Evolutionary conservation across 2,113 vertebrate species (phyloP).

Genomic region (Anhinga rufa): DNA sequence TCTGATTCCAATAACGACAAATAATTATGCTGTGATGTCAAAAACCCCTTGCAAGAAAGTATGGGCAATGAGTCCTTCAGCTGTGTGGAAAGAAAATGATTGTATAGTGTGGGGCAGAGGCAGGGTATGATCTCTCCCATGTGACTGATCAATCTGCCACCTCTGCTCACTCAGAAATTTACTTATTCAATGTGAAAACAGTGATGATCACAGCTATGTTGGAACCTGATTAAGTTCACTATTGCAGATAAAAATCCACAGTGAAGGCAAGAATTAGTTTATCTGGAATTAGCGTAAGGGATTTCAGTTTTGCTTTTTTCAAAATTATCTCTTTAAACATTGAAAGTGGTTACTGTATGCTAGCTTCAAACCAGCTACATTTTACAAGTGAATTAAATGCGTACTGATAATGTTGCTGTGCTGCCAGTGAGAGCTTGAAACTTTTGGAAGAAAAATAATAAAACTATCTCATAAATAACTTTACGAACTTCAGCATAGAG

Average conservation of each 20-base stretch:
- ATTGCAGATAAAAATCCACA: background rate
- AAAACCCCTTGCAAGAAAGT: background rate
- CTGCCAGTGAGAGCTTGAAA: background rate
- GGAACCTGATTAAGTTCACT: background rate
- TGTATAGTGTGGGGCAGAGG: background rate
- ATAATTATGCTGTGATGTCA: background rate
- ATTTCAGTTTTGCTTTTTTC: background rate
- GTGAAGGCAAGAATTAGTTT: background rate
- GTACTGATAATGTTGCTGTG: background rate
- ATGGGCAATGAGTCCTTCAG: background rate
- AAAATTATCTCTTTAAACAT: background rate
- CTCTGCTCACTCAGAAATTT: background rate
- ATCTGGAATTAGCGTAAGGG: background rate
- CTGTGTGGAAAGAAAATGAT: background rate
- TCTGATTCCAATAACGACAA: background rate
- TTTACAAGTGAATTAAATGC: background rate
- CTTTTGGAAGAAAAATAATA: background rate
- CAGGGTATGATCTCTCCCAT: background rate
- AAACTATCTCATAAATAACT: background rate
- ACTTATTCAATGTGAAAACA: background rate
- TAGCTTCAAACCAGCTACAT: background rate
- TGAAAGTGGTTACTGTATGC: background rate
- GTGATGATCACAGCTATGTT: background rate
- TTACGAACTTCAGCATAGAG: background rate
- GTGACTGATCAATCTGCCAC: background rate